Base-by-base conservation (phyloP, 2,113 vertebrate species). In the Ramphastos sulfuratus region DNA sequence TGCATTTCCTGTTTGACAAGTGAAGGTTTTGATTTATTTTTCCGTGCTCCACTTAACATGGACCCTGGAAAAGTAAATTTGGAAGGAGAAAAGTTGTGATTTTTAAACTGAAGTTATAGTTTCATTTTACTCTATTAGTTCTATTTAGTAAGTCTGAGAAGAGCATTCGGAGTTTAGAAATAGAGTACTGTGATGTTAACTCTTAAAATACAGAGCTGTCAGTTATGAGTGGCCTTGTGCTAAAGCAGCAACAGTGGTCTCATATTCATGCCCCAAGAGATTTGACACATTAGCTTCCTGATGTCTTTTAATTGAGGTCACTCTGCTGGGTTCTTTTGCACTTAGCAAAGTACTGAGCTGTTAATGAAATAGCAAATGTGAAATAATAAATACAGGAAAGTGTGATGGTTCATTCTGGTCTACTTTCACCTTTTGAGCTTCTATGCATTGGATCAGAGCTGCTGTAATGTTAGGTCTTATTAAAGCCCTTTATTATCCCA, bases 21-120 rank as follows among this genome's bases (percentile, higher is more conserved):
- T 52, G 75, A 86, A 42, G 60, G 30, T 64, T 85, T 61, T 28
- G 63, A 52, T 24, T 16, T 69, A 6, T 27, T 55, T 74, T 80
- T 91, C 25, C 2, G 19, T 66, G 71, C 18, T 60, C 3, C 2
- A 7, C 24, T 83, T 80, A 88, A 69, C 1, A 1, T 72, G 33
- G 48, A 82, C 37, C 67, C 97, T 97, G 67, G 81, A 86, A 90
- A 95, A 85, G 19, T 23, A 88, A 92, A 91, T 91, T 81, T 25
- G 80, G 65, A 94, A 84, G 24, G 48, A 77, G 84, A 91, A 77
- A 50, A 20, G 4, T 55, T 55, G 19, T 4, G 7, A 44, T 56
- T 31, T 83, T 81, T 20, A 28, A 87, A 15, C 10, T 46, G 37
- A 27, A 71, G 11, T 56, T 71, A 30, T 4, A 69, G 13, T 78